Evolutionary conservation across 1,140 invertebrate genomes (phyloP), one percentile per base, ranked within the genome.

Genomic region (Drosophila burlai): DNA sequence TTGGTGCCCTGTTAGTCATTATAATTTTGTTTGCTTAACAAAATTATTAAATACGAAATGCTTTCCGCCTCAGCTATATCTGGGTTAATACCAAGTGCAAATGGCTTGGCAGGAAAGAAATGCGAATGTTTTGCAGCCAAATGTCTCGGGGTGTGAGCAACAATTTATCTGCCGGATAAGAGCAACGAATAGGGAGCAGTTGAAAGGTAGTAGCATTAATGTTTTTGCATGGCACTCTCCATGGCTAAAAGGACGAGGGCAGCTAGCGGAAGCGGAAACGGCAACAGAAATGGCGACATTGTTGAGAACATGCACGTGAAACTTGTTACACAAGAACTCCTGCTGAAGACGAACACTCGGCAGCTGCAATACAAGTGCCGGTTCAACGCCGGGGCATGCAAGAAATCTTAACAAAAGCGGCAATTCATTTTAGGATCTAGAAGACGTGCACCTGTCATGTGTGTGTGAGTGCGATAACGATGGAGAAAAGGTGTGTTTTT

Each of bases 371-470:
- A 49, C 68, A 75, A 45, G 66, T 59, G 58, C 36, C 34, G 57
- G 31, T 47, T 46, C 16, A 71, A n/a, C 36, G 38, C 65, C 54
- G 55, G 62, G 69, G 82, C 82, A 74, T 87, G 76, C 80, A 81
- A 77, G 84, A 89, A 87, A 87, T 87, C 84, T 89, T 83, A 78
- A 79, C 84, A 87, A 87, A 87, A 89, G 84, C 84, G 84, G 84
- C 84, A 87, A 87, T 87, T 87, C 84, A 87, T 87, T 87, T 87
- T 75, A 89, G 84, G 74, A 89, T 84, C 81, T 76, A 61, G 61
- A 65, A 74, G 81, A 87, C 84, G 84, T 89, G 81, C 84, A 89
- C 84, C 83, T 89, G 78, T 81, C 77, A 89, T 57, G 66, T 75
- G 69, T 60, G 54, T 38, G 42, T 3, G 61, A 42, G 47, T 55